Conservation (phyloP, 2,113 vertebrate genomes). For the Shinisaurus crocodilurus region DNA sequence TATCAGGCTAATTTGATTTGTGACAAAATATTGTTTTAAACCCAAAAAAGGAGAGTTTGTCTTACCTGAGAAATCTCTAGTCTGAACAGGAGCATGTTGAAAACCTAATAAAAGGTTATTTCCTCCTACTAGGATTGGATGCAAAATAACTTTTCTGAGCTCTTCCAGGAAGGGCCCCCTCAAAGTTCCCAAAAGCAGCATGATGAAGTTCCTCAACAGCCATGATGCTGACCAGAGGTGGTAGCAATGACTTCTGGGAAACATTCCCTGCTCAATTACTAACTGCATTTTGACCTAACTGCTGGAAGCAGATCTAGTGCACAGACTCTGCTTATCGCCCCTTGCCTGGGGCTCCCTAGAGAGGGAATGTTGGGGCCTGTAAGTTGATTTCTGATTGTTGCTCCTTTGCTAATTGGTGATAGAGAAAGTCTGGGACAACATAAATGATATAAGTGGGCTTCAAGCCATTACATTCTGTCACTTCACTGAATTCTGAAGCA, state of each 20-base stretch:
- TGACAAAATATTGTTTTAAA: not conserved
- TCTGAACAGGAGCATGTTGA: not conserved
- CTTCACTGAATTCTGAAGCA: not conserved
- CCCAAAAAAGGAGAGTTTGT: not conserved
- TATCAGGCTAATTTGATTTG: not conserved
- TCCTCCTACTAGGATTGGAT: not conserved
- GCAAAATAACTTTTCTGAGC: not conserved
- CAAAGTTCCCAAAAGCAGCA: not conserved
- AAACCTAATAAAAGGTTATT: not conserved
- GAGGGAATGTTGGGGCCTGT: not conserved
- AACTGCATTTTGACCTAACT: not conserved
- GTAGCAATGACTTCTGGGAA: not conserved
- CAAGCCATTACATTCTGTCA: not conserved
- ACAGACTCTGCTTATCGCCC: not conserved
- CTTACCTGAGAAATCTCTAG: constrained; percentile 15
- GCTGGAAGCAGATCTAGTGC: not conserved
- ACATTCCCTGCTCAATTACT: not conserved
- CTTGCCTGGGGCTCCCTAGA: not conserved
- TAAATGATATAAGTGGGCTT: not conserved
- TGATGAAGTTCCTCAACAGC: not conserved
- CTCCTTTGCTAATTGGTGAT: not conserved
- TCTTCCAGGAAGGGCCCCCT: not conserved
- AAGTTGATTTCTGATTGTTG: not conserved
- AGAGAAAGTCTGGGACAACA: not conserved
- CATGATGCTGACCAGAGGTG: not conserved